A percentile compares a stretch with the other conserved stretches of the same genome.
phyloP scores from a whole-genome alignment of 2,888 invertebrate species.

The Dolomedes plantarius region DNA sequence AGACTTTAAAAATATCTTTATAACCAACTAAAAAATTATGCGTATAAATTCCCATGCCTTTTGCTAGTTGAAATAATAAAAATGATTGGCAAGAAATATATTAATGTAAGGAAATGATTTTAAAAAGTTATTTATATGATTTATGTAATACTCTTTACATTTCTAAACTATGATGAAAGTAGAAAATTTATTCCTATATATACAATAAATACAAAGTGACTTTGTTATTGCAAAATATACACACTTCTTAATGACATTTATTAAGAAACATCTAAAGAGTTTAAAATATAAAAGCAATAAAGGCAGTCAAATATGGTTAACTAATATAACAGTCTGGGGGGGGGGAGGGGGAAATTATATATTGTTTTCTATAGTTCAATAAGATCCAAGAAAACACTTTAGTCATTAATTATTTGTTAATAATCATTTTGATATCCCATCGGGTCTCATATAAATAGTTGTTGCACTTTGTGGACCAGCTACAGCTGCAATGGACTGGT shows the following conservation, averaged over 20 bases:
- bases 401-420: neutral
- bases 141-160: too few relatives aligned
- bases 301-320: slow-evolving; percentile 28
- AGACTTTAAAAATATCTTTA: too few relatives aligned
- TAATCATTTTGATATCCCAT: slow-evolving; percentile 73
- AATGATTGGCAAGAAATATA: too few relatives aligned
- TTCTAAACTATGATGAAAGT: slow-evolving; percentile 28
- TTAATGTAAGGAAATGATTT: too few relatives aligned
- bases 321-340: slow-evolving; percentile 28
- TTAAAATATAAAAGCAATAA: slow-evolving; percentile 43
- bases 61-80: too few relatives aligned
- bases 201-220: slow-evolving; percentile 15
- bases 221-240: slow-evolving; percentile 59
- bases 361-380: slow-evolving; percentile 1
- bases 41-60: too few relatives aligned
- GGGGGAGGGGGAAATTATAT: neutral
- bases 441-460: slow-evolving; percentile 80
- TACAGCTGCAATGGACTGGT: slow-evolving; percentile 82
- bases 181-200: slow-evolving; percentile 33
- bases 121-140: too few relatives aligned
- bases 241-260: slow-evolving; percentile 25
- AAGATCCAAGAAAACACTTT: neutral
- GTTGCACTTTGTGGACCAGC: slow-evolving; percentile 78
- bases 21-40: too few relatives aligned
- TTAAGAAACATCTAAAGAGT: slow-evolving; percentile 27